These are phyloP conservation scores for Drosophila lacicola DNA, from an alignment of 2,888 invertebrate genomes.

Conservation along the genomic window DNA sequence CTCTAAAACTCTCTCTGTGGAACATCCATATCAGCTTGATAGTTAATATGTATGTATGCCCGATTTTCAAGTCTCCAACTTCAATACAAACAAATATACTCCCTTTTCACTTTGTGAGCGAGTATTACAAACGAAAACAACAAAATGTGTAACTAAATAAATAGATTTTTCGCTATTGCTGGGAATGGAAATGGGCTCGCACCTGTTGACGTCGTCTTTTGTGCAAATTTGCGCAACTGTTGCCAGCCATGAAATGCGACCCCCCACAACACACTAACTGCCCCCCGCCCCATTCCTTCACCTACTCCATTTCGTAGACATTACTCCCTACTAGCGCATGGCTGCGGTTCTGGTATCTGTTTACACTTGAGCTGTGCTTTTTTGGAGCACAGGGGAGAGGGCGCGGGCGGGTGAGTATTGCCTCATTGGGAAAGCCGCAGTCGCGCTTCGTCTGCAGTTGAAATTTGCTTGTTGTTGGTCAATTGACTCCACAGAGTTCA, in stretches of 20 bases:
- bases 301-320: background rate
- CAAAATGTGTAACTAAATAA: conserved; percentile 68
- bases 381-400: background rate
- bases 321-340: conserved; percentile 3
- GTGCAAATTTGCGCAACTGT: conserved; percentile 75
- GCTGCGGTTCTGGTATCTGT: conserved; percentile 36
- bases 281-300: too few relatives aligned
- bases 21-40: too few relatives aligned
- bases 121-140: conserved; percentile 1
- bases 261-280: background rate
- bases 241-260: conserved; percentile 30
- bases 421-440: conserved; percentile 34
- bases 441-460: conserved; percentile 37
- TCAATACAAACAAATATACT: too few relatives aligned
- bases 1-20: too few relatives aligned
- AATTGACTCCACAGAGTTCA: conserved; percentile 41
- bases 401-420: background rate
- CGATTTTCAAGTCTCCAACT: too few relatives aligned
- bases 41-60: too few relatives aligned
- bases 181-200: conserved; percentile 58
- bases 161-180: conserved; percentile 57
- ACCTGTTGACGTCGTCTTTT: conserved; percentile 67
- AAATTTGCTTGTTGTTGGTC: conserved; percentile 37
- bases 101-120: too few relatives aligned
- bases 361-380: conserved; percentile 28